Conservation (phyloP, 2,888 invertebrate genomes). For the Synanthedon vespiformis region DNA sequence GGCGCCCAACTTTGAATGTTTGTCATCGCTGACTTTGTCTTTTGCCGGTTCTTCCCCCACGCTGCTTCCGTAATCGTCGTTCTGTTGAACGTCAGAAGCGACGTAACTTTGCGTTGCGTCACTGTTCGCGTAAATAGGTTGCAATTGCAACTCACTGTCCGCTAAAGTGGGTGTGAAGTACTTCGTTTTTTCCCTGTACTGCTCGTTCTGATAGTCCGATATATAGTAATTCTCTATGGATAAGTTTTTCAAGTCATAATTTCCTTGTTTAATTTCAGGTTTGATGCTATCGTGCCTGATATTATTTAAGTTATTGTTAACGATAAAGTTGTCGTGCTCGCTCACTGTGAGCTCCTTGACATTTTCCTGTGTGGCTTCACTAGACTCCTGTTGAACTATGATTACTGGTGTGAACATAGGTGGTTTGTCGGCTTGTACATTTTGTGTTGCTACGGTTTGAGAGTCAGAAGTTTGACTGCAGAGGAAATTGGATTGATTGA, state of each 20-base stretch:
- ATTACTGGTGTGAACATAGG: conserved; percentile 35
- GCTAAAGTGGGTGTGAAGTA: conserved; percentile 20
- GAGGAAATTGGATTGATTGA: conserved; percentile 60
- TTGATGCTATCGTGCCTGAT: conserved; percentile 8
- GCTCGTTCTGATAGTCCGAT: conserved; percentile 20
- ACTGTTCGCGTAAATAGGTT: conserved; percentile 6
- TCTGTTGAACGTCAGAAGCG: not conserved
- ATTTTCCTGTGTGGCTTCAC: conserved; percentile 11
- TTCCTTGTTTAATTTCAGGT: conserved; percentile 20
- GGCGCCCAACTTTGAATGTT: not conserved
- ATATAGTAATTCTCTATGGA: conserved; percentile 27
- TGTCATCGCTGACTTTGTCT: not conserved
- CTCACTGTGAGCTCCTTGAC: conserved; percentile 2
- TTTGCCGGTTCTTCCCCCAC: not conserved
- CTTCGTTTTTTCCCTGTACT: conserved; percentile 27
- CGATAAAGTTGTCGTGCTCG: conserved; percentile 13
- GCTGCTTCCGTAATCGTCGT: not conserved
- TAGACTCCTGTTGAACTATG: conserved; percentile 29
- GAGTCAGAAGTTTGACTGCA: conserved; percentile 41
- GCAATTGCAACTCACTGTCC: conserved; percentile 18
- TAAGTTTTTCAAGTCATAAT: conserved; percentile 40
- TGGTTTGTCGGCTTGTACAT: not conserved
- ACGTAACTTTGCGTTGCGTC: conserved; percentile 11
- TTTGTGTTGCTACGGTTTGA: conserved; percentile 13
- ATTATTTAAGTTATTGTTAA: conserved; percentile 17